These are phyloP conservation scores for Eumerus sabulonum DNA, from an alignment of 2,888 invertebrate species.

Conservation along the genomic window DNA sequence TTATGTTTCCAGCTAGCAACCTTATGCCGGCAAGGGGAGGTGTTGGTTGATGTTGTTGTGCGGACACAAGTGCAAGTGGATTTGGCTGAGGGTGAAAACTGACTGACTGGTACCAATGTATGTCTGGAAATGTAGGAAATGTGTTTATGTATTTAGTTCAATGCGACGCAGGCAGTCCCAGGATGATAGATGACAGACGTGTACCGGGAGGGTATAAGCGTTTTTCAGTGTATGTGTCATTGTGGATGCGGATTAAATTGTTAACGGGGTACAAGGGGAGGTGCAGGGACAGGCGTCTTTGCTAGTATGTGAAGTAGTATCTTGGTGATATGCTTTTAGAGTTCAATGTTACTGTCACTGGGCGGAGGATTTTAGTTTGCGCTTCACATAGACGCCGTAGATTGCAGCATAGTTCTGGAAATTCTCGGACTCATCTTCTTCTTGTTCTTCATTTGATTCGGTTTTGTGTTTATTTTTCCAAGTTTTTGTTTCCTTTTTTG, in stretches of 20 bases:
- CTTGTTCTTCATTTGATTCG: background rate
- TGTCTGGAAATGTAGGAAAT: constrained; percentile 54
- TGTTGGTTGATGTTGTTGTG: constrained; percentile 10
- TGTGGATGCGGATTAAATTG: constrained; percentile 41
- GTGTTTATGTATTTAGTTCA: constrained; percentile 63
- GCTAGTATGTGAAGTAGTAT: constrained; percentile 7
- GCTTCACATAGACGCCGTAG: background rate
- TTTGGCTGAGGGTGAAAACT: constrained; percentile 45
- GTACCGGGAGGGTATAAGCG: too few relatives aligned
- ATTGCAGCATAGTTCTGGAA: constrained; percentile 23
- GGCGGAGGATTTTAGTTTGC: constrained; percentile 27
- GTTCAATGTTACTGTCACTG: constrained; percentile 64
- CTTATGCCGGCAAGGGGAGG: constrained; percentile 3
- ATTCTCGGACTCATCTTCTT: constrained; percentile 5
- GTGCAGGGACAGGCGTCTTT: constrained; percentile 12
- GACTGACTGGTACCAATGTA: constrained; percentile 15
- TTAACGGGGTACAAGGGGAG: constrained; percentile 42
- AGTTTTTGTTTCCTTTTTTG: too few relatives aligned
- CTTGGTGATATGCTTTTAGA: constrained; percentile 54
- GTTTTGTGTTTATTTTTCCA: too few relatives aligned
- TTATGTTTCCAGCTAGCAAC: constrained; percentile 41
- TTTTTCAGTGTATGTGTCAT: constrained; percentile 51
- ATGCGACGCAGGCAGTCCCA: constrained; percentile 23
- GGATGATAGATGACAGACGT: too few relatives aligned
- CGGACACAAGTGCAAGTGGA: constrained; percentile 50